Conservation (phyloP, 2,888 invertebrate genomes). For the Drosophila setosimentum region DNA sequence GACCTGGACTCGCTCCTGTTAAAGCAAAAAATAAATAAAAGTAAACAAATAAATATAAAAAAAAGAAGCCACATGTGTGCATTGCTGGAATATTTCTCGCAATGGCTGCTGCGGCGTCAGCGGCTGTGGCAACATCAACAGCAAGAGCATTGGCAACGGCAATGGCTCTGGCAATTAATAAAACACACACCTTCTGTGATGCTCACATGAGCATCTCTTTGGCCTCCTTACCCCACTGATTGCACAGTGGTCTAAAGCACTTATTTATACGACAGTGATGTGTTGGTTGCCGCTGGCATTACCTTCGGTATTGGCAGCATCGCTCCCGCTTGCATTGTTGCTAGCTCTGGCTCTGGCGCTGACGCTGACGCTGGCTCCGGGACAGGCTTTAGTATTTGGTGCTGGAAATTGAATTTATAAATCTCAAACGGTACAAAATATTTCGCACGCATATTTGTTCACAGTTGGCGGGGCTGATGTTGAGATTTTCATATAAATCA, state of each 20-base stretch:
- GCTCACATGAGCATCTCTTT: constrained; percentile 29
- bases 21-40: not conserved
- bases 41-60: constrained; percentile 6
- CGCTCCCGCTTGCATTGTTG: not conserved
- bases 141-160: constrained; percentile 15
- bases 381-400: constrained; percentile 13
- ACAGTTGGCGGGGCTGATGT: constrained; percentile 37
- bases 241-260: constrained; percentile 78
- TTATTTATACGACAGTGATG: constrained; percentile 67
- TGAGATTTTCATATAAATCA: constrained; percentile 78
- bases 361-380: not conserved
- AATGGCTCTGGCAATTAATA: constrained; percentile 73
- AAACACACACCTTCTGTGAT: constrained; percentile 77
- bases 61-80: constrained; percentile 74
- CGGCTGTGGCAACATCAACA: constrained; percentile 51
- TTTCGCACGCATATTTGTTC: constrained; percentile 66
- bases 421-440: constrained; percentile 77
- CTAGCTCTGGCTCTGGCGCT: constrained; percentile 6
- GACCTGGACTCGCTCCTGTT: constrained; percentile 38
- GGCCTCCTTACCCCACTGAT: constrained; percentile 14
- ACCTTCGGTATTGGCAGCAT: constrained; percentile 23
- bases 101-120: constrained; percentile 35
- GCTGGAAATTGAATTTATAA: constrained; percentile 74
- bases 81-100: constrained; percentile 73
- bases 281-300: constrained; percentile 34